Conservation (phyloP, 92 coral and sea anemone species). For the Pocillopora meandrina region DNA sequence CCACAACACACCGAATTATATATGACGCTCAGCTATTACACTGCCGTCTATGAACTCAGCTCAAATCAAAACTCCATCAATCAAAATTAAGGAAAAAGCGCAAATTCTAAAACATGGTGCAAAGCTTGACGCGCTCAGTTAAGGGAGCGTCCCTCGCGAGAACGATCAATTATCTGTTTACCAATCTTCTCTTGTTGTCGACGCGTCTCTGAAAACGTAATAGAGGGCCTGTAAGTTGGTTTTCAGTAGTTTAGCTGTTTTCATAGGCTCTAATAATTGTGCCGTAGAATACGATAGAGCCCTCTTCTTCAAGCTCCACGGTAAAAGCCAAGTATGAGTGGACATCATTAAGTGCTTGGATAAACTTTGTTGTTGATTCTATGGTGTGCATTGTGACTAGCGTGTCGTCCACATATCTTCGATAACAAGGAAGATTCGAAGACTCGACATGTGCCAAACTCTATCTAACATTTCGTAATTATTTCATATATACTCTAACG, state of each 20-base stretch:
- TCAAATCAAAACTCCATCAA: too few relatives aligned
- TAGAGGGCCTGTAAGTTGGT: neutral
- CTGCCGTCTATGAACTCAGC: too few relatives aligned
- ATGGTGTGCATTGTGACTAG: neutral
- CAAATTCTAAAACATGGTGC: neutral
- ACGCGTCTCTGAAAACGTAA: conserved; percentile 5
- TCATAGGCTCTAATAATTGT: neutral
- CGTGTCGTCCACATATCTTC: conserved; percentile 1
- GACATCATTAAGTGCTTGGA: conserved; percentile 1
- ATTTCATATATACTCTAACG: too few relatives aligned
- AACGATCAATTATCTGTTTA: neutral
- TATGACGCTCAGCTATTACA: too few relatives aligned
- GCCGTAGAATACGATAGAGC: neutral
- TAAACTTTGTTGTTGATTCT: neutral
- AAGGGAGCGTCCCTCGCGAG: neutral
- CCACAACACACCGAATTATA: too few relatives aligned
- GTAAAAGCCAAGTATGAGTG: neutral
- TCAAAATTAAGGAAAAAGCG: neutral
- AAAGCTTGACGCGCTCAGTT: neutral
- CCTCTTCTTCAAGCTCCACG: neutral
- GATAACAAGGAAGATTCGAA: neutral
- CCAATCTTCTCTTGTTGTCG: conserved; percentile 7
- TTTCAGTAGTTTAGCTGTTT: neutral
- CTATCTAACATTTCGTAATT: conserved; percentile 20
- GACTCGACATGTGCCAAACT: neutral